Base-by-base conservation (phyloP, 2,888 invertebrate genomes). In the Trichopoda pennipes region DNA sequence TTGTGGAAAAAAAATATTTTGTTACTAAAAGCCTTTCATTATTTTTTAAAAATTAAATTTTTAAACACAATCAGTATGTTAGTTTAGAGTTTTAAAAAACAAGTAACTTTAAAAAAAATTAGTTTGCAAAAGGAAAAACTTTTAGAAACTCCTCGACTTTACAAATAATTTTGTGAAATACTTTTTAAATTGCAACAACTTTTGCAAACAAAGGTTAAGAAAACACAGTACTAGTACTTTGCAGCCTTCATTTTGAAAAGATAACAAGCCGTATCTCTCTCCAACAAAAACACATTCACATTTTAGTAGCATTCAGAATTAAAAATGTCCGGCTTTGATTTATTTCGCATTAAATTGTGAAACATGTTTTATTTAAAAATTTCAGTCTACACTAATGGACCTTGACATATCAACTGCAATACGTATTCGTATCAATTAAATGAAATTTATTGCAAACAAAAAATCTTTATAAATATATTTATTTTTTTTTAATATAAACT, bases 341-440 rank as follows among this genome's bases (percentile, higher is more conserved):
- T 83, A 80, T 80, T 80, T 80, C 64, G 60, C 63, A 68, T 77
- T 60, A 69, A 77, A 80, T 80, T 77, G 68, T 74, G 58, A 64
- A 83, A 74, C 80, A 79, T 82, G 82, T 79, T 79, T 64, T 75
- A 76, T 68, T 82, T 47, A 47, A 51, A 47, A 44, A 61, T 47
- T 70, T 51, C 42, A 38, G 32, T 72, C 47, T 58, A 69, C 42
- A 38, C 75, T 82, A 82, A 82, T 82, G 72, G 82, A 82, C 82
- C 82, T 82, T 82, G 82, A 82, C 82, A 82, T 76, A 82, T 82
- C 82, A 82, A 82, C 82, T 70, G 79, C 79, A 82, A 82, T 79
- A 76, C 82, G 79, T 76, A 68, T 82, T 82, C 75, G 63, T 82
- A 82, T 82, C 82, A 82, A 79, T 82, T 82, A 79, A 82, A 82